Conservation (phyloP, 1,140 invertebrate genomes). For the Bicyclus anynana region DNA sequence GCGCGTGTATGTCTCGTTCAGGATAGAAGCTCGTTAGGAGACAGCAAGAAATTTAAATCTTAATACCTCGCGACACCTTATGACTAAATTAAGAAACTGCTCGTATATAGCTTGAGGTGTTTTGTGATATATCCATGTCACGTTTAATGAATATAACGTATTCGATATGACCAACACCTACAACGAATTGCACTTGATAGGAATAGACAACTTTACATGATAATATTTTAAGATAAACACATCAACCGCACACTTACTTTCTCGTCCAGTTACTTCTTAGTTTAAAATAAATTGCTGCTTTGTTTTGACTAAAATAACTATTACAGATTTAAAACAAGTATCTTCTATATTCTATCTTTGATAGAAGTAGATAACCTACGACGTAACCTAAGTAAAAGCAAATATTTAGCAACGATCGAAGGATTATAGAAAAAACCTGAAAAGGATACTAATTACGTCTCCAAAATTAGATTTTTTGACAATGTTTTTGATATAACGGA, state of each 20-base stretch:
- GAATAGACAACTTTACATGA: conserved; percentile 2
- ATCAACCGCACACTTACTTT: background rate
- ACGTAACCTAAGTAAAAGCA: too few species aligned
- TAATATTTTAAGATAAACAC: background rate
- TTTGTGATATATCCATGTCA: background rate
- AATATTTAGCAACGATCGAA: too few species aligned
- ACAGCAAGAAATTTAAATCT: too few species aligned
- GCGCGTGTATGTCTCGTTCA: conserved; percentile 50
- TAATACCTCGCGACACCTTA: conserved; percentile 19
- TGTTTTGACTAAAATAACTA: too few species aligned
- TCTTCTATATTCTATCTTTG: too few species aligned
- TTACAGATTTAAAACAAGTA: too few species aligned
- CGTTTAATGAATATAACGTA: background rate
- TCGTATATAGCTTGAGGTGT: background rate
- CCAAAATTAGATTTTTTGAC: too few species aligned
- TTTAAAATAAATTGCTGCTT: background rate
- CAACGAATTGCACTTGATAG: background rate
- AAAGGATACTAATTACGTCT: too few species aligned
- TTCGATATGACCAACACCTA: background rate
- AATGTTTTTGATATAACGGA: too few species aligned
- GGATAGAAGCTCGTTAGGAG: conserved; percentile 47
- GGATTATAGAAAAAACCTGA: too few species aligned
- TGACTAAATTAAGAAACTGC: conserved; percentile 1
- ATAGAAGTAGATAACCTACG: too few species aligned
- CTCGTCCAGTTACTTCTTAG: background rate